Percentiles rank a stretch among this genome's conserved stretches.
phyloP scores from a whole-genome alignment of 2,888 invertebrate species.

The Lycocerus yunnanus region DNA sequence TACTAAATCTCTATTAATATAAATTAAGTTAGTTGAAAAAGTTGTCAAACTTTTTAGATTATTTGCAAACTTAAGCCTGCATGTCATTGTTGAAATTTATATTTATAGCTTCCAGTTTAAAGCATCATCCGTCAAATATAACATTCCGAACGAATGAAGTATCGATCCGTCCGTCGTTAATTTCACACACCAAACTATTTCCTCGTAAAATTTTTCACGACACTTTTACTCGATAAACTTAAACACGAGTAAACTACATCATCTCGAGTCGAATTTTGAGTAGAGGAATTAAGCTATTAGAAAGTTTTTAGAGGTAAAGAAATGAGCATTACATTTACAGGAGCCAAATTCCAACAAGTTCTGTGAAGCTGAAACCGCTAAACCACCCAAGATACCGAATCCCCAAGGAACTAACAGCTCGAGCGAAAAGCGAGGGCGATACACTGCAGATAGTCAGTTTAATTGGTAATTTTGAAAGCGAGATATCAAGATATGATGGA shows the following conservation, averaged over 20 bases:
- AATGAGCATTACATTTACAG: conserved; percentile 23
- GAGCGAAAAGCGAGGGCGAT: conserved; percentile 27
- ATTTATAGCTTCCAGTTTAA: not conserved
- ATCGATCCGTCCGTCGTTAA: not conserved
- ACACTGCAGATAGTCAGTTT: conserved; percentile 32
- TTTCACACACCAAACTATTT: not conserved
- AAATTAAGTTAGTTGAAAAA: not conserved
- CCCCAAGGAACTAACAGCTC: conserved; percentile 18
- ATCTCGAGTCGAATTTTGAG: conserved; percentile 15
- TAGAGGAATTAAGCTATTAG: conserved; percentile 14
- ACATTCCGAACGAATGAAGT: not conserved
- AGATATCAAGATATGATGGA: conserved; percentile 6
- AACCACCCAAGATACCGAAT: conserved; percentile 17
- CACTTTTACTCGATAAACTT: not conserved
- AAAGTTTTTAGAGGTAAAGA: conserved; percentile 18
- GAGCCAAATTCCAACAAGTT: conserved; percentile 22
- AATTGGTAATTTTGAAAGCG: conserved; percentile 32
- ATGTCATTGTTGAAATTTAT: not conserved
- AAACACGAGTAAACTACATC: not conserved
- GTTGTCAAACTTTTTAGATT: not conserved
- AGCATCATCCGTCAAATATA: not conserved
- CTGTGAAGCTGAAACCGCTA: conserved; percentile 27
- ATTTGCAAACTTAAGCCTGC: not conserved
- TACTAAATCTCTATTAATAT: not conserved
- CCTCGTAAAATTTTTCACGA: not conserved